phyloP scores from a whole-genome alignment of 1,140 invertebrate species.

The Teleopsis dalmanni region DNA sequence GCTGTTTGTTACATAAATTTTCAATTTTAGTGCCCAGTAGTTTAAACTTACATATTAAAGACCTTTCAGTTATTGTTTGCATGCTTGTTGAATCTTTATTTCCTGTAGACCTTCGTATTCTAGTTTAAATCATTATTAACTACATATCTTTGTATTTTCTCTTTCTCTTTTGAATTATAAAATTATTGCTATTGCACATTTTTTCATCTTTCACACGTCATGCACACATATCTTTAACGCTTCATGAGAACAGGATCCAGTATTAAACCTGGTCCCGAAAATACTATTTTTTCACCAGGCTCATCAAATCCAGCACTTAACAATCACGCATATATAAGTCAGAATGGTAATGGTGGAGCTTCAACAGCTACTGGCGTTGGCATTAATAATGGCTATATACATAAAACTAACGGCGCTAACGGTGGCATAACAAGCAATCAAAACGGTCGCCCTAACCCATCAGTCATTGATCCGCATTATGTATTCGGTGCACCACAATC shows the following conservation, averaged over 20 bases:
- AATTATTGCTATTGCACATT: too few species aligned
- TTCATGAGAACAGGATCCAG: conserved; percentile 33
- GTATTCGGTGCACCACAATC: conserved; percentile 40
- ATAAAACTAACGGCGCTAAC: conserved; percentile 11
- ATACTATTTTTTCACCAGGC: conserved; percentile 38
- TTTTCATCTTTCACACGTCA: too few species aligned
- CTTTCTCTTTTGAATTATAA: too few species aligned
- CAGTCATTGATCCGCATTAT: conserved; percentile 39
- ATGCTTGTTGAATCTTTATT: too few species aligned
- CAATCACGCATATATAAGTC: conserved; percentile 32
- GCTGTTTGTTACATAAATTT: too few species aligned
- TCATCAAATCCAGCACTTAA: conserved; percentile 35
- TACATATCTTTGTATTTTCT: too few species aligned
- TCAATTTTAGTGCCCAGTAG: too few species aligned
- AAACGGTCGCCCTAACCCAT: too few species aligned
- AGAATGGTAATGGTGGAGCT: conserved; percentile 13
- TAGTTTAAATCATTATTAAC: too few species aligned
- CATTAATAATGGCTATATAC: conserved; percentile 9
- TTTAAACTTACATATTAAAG: too few species aligned
- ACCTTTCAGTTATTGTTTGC: too few species aligned
- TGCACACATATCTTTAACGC: neutral
- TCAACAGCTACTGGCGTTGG: conserved; percentile 1
- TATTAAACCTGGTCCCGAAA: conserved; percentile 39
- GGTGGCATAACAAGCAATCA: neutral
- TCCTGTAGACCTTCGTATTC: too few species aligned